These are phyloP conservation scores for Pteropus rufus DNA, from an alignment of 2,797 vertebrate genomes.

Conservation along the genomic window DNA sequence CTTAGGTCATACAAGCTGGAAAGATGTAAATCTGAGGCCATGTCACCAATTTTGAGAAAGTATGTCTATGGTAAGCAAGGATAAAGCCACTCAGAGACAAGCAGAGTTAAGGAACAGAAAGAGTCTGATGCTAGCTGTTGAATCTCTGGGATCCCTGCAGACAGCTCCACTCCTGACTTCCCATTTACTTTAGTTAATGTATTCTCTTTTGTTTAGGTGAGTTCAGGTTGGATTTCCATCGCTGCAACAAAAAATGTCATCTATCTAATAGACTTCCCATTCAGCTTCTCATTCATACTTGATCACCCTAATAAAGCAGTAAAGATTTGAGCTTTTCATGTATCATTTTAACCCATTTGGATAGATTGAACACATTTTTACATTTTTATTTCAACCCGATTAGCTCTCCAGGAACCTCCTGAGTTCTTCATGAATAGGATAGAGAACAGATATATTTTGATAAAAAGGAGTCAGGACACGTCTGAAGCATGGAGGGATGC, in stretches of 20 bases:
- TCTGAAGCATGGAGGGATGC: neutral
- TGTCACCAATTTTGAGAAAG: neutral
- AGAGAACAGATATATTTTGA: neutral
- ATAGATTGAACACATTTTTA: neutral
- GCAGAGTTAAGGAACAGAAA: neutral
- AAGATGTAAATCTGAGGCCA: neutral
- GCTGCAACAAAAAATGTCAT: neutral
- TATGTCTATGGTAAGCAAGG: neutral
- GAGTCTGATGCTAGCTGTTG: neutral
- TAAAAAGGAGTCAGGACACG: neutral
- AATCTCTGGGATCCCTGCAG: neutral
- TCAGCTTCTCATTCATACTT: neutral
- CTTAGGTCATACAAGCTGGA: neutral
- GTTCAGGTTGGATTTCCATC: neutral
- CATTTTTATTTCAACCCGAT: constrained; percentile 29
- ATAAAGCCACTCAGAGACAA: neutral
- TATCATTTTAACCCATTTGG: neutral
- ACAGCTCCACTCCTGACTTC: neutral
- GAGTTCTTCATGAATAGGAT: neutral
- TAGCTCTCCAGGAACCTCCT: neutral
- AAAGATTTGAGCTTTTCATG: neutral
- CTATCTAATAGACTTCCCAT: neutral
- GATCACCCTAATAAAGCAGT: constrained; percentile 1
- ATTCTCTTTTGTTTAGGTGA: neutral
- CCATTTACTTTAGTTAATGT: neutral